Base-by-base conservation (phyloP, 2,113 vertebrate species). In the Parus major region DNA sequence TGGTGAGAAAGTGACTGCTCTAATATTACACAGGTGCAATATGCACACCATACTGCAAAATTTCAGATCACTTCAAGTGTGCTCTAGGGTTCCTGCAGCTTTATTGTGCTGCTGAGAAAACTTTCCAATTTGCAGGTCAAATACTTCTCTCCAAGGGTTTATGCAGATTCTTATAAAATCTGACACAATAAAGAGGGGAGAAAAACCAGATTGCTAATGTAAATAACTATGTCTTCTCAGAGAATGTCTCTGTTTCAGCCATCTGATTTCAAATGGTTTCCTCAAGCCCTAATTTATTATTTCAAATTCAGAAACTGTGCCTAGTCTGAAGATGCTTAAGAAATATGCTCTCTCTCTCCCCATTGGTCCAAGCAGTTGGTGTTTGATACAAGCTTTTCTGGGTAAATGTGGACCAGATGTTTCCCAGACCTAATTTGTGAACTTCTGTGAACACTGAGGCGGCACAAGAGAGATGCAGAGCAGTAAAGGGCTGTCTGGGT, bases 381-480 rank as follows among this genome's bases (percentile, higher is more conserved):
- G 79, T 88, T 86, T 93, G 80, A 92, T 72, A 69, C 61, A 94
- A 64, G 88, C 57, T 65, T 53, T 81, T 86, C 80, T 13, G 53
- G 20, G 31, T 83, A 95, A 95, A 96, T 84, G 72, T 20, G 61
- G 96, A 95, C 72, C 93, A 96, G 93, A 95, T 95, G 95, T 96
- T 83, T 60, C 44, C 16, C 55, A 46, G 2, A 4, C 11, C 53
- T 65, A 39, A 72, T 65, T 76, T 20, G 41, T 86, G 72, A 88
- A 78, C 76, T 86, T 81, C 60, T 70, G 60, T 57, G 82, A 52
- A 17, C 0, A 12, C 49, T 12, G 44, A 71, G 69, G 59, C 47
- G 42, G 72, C 1, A 4, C 2, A 7, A 56, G 53, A 77, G 56
- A 53, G 31, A 31, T 75, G 57, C 1, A 5, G 12, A 66, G 21